Base-by-base conservation (phyloP, 2,797 vertebrate species). In the Hozukius guyotensis region DNA sequence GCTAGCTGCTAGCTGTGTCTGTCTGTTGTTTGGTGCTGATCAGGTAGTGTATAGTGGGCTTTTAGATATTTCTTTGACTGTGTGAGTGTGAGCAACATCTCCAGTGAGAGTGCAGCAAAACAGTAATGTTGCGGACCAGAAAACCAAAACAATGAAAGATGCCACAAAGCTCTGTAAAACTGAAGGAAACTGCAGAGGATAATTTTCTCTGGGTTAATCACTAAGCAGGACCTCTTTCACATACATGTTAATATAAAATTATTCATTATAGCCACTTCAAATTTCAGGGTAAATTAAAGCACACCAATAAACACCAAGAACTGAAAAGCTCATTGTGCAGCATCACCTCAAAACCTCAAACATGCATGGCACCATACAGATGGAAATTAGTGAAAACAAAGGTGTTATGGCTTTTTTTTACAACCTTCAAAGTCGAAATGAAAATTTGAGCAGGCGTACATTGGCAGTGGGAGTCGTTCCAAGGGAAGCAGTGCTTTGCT, bases 401-500 rank as follows among this genome's bases (percentile, higher is more conserved):
- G 78, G 80, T 63, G 69, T 71, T 29, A 20, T 22, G 34, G 49
- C 46, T 67, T 67, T 81, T 77, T 87, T 63, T 63, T 22, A 24
- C 32, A 71, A 66, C 66, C 74, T 80, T 88, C 84, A 82, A 89
- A 91, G 88, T 83, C 73, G 77, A 83, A 90, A 76, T 81, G 52
- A 57, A 78, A 53, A 77, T 91, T 76, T 88, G 60, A 42, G 80
- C 71, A 53, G 59, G 78, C 78, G 10, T 52, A 49, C 71, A 67
- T 80, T 55, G 72, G 80, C 74, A 61, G 65, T 52, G 75, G 88
- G 77, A 87, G 75, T 59, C 20, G 12, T 83, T 91, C 86, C 73
- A 75, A 81, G 22, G 83, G 74, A 85, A 59, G 78, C 73, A 71
- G 84, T 22, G 84, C 90, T 89, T 88, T 90, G 87, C 91, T 83